Base-by-base conservation (phyloP, 2,888 invertebrate species). In the Agrochola lychnidis region DNA sequence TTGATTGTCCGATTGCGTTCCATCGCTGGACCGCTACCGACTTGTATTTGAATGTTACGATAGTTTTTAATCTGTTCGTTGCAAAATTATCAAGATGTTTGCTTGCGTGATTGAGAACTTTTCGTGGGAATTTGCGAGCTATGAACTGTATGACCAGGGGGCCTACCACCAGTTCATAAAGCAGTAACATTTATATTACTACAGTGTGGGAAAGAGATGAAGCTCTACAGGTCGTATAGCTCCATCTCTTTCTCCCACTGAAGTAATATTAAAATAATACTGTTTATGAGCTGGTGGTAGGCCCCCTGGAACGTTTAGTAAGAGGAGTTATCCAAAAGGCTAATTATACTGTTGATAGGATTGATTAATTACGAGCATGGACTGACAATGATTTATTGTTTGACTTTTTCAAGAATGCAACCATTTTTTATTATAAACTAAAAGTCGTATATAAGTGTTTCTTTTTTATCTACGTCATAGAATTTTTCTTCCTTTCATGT, bases 1-100 rank as follows among this genome's bases (percentile, higher is more conserved):
- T 87, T 84, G 82, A 85, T 86, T 83, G 76, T 79, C 71, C 19
- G 76, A 76, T 87, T 87, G 79, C 85, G 75, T 77, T 79, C 78
- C 80, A 76, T 73, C 64, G 48, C 12, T 78, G 48, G 22, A 80
- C 9, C 42, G 72, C 77, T 88, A 84, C 76, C 51, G 64, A 66
- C 66, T 76, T 51, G 59, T 78, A 70, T 81, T 79, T 79, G 51
- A 76, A 66, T 70, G 61, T 88, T 86, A 63, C 84, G 74, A 82
- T 78, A 84, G 53, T 70, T 83, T 77, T 75, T 84, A 68, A 85
- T 77, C 73, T 73, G 62, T 79, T 67, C 64, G 73, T 88, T 82
- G 82, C 85, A 63, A 76, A 72, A 85, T 81, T 62, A 81, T 67
- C 36, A 25, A 70, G 75, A 73, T 72, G 62, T 81, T 81, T 62